Evolutionary conservation across 2,888 invertebrate species (phyloP).

Genomic region (Oithona nana): DNA sequence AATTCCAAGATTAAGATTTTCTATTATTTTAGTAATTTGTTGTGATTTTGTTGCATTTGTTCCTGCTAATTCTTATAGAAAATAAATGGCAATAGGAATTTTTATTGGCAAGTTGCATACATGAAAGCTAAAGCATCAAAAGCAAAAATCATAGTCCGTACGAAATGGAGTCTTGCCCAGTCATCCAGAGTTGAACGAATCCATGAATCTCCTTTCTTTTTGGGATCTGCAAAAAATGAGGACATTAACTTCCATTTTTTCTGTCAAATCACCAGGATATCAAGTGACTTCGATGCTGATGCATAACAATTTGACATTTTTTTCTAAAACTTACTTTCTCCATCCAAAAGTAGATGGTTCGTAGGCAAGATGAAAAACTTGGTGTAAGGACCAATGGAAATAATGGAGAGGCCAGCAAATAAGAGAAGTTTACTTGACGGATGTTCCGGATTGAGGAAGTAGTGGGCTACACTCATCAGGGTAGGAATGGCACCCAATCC

Average conservation of each 20-base stretch:
- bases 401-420: not conserved
- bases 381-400: not conserved
- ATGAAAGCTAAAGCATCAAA: too few species aligned
- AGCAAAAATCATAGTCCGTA: not conserved
- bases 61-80: too few species aligned
- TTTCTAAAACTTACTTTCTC: too few species aligned
- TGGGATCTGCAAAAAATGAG: too few species aligned
- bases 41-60: too few species aligned
- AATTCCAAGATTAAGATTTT: slow-evolving; percentile 91
- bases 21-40: too few species aligned
- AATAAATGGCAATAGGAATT: too few species aligned
- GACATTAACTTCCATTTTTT: too few species aligned
- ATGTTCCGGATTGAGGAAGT: not conserved
- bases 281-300: too few species aligned
- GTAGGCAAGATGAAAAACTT: not conserved
- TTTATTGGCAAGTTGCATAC: too few species aligned
- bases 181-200: not conserved
- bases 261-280: too few species aligned
- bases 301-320: too few species aligned
- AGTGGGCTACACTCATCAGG: not conserved
- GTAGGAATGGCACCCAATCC: not conserved
- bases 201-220: not conserved
- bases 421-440: not conserved
- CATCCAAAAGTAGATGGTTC: not conserved
- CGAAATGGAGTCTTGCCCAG: not conserved